A percentile compares a stretch with the other conserved stretches of the same genome.
phyloP scores from a whole-genome alignment of 35 echinoderm and acorn worm genomes.

The Lytechinus variegatus region DNA sequence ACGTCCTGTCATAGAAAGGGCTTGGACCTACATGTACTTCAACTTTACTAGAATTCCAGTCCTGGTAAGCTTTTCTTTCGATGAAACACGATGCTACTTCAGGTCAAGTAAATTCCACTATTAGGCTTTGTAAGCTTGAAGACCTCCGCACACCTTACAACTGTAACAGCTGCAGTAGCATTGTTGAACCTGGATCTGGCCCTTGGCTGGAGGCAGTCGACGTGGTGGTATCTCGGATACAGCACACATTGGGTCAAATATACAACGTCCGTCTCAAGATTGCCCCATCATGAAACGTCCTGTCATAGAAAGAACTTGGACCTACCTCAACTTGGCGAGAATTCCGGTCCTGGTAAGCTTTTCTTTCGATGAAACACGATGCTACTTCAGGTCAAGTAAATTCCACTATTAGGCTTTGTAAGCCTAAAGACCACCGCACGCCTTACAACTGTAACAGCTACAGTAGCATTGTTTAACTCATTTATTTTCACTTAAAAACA shows the following conservation, averaged over 20 bases:
- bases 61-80: neutral
- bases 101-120: too few species aligned
- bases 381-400: neutral
- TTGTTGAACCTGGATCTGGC: neutral
- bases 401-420: too few species aligned
- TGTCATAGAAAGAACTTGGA: neutral
- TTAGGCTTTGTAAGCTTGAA: too few species aligned
- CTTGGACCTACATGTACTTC: neutral
- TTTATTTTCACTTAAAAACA: too few species aligned
- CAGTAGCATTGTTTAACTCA: too few species aligned
- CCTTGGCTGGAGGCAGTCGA: constrained; percentile 57
- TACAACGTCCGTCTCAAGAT: constrained; percentile 47
- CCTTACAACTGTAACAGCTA: too few species aligned
- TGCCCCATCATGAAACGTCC: neutral
- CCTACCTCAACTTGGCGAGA: neutral
- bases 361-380: neutral
- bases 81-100: neutral
- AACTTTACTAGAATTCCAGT: neutral
- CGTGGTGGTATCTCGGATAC: constrained; percentile 51
- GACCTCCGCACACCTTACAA: too few species aligned
- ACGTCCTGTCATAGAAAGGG: neutral
- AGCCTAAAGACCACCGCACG: too few species aligned
- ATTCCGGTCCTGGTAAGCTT: neutral
- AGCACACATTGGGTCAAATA: constrained; percentile 65
- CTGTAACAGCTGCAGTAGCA: too few species aligned